Percentiles rank a stretch among this genome's conserved stretches.
These are phyloP conservation scores for Melanotaenia maccullochi DNA, from an alignment of 2,797 vertebrate genomes.

Conservation along the genomic window DNA sequence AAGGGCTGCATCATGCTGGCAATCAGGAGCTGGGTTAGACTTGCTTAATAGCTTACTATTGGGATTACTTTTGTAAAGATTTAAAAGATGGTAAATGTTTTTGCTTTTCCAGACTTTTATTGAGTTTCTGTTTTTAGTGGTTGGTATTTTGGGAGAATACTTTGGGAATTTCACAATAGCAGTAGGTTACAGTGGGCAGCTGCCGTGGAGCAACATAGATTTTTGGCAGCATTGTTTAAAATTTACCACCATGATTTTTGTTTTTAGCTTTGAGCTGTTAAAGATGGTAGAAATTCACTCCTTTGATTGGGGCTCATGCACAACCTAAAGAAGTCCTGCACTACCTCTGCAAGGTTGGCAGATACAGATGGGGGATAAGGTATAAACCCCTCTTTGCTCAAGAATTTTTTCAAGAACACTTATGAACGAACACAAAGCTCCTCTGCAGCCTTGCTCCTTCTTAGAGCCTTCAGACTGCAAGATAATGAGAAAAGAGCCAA, in stretches of 20 bases:
- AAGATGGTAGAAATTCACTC: background rate
- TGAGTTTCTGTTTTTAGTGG: background rate
- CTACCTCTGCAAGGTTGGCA: background rate
- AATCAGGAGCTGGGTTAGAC: background rate
- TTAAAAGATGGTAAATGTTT: background rate
- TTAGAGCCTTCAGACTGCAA: background rate
- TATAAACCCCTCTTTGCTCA: background rate
- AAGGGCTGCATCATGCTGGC: background rate
- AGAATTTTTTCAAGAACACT: background rate
- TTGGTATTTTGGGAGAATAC: background rate
- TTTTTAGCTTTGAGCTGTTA: background rate
- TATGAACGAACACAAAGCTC: background rate
- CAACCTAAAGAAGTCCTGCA: background rate
- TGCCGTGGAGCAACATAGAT: too few relatives aligned
- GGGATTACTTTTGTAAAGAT: background rate
- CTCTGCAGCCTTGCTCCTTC: background rate
- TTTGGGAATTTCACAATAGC: background rate
- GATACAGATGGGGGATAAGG: background rate
- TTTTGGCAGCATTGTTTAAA: background rate
- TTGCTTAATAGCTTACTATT: background rate
- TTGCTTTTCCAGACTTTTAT: background rate
- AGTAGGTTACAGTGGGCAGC: background rate
- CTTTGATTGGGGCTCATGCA: background rate
- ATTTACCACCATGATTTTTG: background rate
- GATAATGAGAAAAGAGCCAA: background rate